Evolutionary conservation across 2,888 invertebrate genomes (phyloP), one percentile per base, ranked within the genome.

Genomic region (Drosophila mulleri): DNA sequence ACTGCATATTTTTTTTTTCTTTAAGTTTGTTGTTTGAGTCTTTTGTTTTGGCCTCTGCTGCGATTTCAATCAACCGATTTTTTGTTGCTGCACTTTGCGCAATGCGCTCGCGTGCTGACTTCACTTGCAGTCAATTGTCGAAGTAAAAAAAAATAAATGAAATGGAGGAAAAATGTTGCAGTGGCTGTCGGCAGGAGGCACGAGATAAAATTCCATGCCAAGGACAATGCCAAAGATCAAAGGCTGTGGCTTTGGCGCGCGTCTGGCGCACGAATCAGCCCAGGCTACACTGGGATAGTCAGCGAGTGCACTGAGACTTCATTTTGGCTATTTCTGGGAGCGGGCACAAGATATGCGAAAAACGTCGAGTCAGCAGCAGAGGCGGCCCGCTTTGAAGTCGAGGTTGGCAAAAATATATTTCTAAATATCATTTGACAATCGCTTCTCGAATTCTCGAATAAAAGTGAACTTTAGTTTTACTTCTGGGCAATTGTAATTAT

Each of bases 171-270:
- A 69, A 56, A 56, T 53, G 58, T 32, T 60, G 61, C 67, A 42
- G 52, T 16, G 45, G 32, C 58, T 20, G 32, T 39, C 58, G 59
- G 58, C 63, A 53, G 63, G 71, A 62, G 57, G 39, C 59, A 45
- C 54, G 11, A 56, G 54, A 53, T 57, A 12, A 63, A n/a, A 68
- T 66, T 58, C 58, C 67, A 60, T 59, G 65, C 59, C 82, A 82
- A 82, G 82, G 84, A 82, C 82, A 82, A 84, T 84, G 82, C 82
- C 84, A 84, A 78, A 85, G 83, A 69, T 72, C 83, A 85, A 69
- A 70, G 78, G 70, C 67, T 71, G 60, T 53, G 63, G 45, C 60
- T 62, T 54, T 71, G 56, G 62, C 72, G 72, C 61, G 45, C 50
- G 72, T 42, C 52, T 65, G 44, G 16, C 53, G 23, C 70, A 71